phyloP scores from a whole-genome alignment of 2,888 invertebrate species.

The Parasteatoda lunata region DNA sequence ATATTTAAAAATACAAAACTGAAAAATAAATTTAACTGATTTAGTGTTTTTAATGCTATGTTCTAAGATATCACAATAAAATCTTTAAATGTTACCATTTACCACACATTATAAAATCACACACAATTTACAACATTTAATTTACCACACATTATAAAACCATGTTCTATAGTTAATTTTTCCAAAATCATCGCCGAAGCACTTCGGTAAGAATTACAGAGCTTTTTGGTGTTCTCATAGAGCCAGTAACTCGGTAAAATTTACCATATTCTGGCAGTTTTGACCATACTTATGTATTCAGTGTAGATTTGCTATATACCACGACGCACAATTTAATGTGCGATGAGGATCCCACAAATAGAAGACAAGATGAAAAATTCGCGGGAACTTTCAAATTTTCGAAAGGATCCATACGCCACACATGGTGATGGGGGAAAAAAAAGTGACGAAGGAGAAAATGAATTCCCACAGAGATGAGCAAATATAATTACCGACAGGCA shows the following conservation, averaged over 20 bases:
- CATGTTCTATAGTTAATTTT: no score
- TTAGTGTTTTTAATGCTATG: background rate
- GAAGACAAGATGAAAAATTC: background rate
- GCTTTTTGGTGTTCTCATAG: no score
- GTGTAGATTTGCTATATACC: no score
- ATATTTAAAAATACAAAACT: background rate
- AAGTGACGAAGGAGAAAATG: conserved; percentile 3
- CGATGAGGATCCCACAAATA: no score
- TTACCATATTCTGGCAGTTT: no score
- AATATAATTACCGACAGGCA: conserved; percentile 15
- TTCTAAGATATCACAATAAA: background rate
- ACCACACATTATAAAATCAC: background rate
- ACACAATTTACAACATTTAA: no score
- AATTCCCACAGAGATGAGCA: conserved; percentile 23
- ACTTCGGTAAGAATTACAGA: no score
- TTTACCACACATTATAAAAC: background rate
- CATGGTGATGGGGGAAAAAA: background rate
- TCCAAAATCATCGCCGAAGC: no score
- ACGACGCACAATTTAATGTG: no score
- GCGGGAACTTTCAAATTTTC: conserved; percentile 29
- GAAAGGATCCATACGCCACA: background rate
- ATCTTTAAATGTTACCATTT: background rate
- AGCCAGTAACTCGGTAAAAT: no score
- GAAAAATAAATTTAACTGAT: background rate
- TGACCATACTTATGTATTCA: no score